A percentile compares a stretch with the other conserved stretches of the same genome.
phyloP scores from a whole-genome alignment of 2,113 vertebrate genomes.

The Grus americana region DNA sequence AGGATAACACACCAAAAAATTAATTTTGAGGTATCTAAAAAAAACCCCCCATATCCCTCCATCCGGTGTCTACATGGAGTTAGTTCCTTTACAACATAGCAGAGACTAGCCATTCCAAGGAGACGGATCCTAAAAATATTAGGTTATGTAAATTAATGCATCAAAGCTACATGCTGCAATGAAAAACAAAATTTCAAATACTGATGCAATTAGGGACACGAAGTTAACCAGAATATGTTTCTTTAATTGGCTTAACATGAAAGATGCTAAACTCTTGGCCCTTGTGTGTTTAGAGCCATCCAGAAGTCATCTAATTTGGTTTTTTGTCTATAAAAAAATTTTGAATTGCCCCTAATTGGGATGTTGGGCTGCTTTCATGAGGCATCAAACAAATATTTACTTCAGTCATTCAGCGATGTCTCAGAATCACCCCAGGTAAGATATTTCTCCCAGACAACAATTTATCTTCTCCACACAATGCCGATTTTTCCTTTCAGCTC shows the following conservation, averaged over 20 bases:
- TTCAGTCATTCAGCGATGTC: not conserved
- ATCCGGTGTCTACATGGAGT: not conserved
- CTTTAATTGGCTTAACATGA: not conserved
- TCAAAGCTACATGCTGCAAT: not conserved
- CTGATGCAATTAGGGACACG: not conserved
- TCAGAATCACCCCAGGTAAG: not conserved
- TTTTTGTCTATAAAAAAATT: not conserved
- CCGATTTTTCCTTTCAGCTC: not conserved
- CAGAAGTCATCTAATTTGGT: not conserved
- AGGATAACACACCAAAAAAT: not conserved
- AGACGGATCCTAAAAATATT: not conserved
- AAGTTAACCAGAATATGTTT: not conserved
- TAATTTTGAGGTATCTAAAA: not conserved
- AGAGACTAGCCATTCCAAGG: not conserved
- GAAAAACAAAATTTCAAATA: not conserved
- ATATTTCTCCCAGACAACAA: not conserved
- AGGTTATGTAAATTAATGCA: not conserved
- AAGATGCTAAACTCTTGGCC: not conserved
- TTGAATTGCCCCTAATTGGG: not conserved
- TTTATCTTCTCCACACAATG: not conserved
- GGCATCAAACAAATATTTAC: not conserved
- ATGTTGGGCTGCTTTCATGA: not conserved
- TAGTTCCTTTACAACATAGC: not conserved
- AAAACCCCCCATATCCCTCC: not conserved
- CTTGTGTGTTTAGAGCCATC: not conserved